phyloP scores from a whole-genome alignment of 2,888 invertebrate genomes.

The Sepiola atlantica region DNA sequence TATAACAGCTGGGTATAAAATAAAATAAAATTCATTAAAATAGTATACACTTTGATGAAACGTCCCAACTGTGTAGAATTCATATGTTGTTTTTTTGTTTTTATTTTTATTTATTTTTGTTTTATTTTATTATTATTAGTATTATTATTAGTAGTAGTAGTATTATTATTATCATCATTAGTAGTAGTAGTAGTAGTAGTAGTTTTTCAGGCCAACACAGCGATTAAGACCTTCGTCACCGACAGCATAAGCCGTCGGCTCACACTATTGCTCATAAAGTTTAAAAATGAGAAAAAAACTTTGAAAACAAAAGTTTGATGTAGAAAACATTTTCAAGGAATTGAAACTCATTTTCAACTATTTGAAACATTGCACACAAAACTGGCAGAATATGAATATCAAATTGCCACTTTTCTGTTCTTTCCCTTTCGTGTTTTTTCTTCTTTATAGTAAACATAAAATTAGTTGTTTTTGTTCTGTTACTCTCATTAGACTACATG shows the following conservation, averaged over 20 bases:
- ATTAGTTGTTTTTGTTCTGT: not conserved
- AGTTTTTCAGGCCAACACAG: not conserved
- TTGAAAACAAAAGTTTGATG: slow-evolving; percentile 17
- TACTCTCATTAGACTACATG: not conserved
- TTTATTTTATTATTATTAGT: too few species aligned
- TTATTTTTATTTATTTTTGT: too few species aligned
- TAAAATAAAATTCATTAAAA: too few species aligned
- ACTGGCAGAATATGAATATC: slow-evolving; percentile 32
- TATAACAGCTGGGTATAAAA: too few species aligned
- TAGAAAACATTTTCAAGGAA: slow-evolving; percentile 18
- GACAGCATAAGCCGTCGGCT: slow-evolving; percentile 16
- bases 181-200: too few species aligned
- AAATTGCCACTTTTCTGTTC: not conserved
- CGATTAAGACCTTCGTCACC: not conserved
- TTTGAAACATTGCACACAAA: slow-evolving; percentile 32
- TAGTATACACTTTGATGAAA: too few species aligned
- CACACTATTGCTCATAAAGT: not conserved
- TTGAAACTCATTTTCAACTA: not conserved
- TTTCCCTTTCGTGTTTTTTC: too few species aligned
- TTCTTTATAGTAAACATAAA: not conserved
- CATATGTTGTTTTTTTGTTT: too few species aligned
- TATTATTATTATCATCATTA: too few species aligned
- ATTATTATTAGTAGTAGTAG: too few species aligned
- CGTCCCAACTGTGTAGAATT: too few species aligned
- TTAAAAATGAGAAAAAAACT: not conserved